Base-by-base conservation (phyloP, 2,797 vertebrate genomes). In the Peromyscus nudipes region DNA sequence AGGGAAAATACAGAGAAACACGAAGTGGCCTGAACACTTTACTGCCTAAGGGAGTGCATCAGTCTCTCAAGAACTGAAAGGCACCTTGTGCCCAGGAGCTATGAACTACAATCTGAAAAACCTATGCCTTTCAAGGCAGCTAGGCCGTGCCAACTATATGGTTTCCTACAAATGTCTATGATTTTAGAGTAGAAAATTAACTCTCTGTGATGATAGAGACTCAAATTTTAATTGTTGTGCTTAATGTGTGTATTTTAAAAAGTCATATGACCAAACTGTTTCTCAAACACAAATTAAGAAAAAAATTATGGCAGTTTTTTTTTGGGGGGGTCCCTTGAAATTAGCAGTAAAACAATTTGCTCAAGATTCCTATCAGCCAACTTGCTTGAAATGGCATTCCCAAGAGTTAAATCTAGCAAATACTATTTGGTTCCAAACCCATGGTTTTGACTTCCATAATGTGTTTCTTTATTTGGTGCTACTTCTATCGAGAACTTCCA, bases 261-360 rank as follows among this genome's bases (percentile, higher is more conserved):
- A 67, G 6, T 14, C 14, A 73, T 65, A 23, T 79, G 29, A 69
- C 37, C 21, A 94, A 62, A 88, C 29, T 43, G n/a, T 62, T 84
- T 93, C 80, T 91, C 71, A 93, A 79, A 34, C 21, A 57, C 9
- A 81, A 1, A 71, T 85, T 75, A 31, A 37, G 77, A 75, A 95
- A 65, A 17, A 65, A 65, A 65, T 65, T 31, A 67, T 34, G 14
- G 31, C 31, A 67, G 6, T 34, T 67, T 67, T 67, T 67, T 14
- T 69, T 6, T n/a, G 6, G 6, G 67, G 67, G 21, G 40, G 64
- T 52, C 1, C 10, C 75, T 89, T 75, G 6, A 69, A 60, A 86
- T 49, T 49, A 92, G 16, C 1, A 79, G 52, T 12, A 75, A 31
- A 77, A 17, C 16, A 77, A 31, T 31, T 77, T 77, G 27, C 6